Percentiles rank a stretch among this genome's conserved stretches.
phyloP scores from a whole-genome alignment of 2,113 vertebrate genomes.

The Mellivora capensis region DNA sequence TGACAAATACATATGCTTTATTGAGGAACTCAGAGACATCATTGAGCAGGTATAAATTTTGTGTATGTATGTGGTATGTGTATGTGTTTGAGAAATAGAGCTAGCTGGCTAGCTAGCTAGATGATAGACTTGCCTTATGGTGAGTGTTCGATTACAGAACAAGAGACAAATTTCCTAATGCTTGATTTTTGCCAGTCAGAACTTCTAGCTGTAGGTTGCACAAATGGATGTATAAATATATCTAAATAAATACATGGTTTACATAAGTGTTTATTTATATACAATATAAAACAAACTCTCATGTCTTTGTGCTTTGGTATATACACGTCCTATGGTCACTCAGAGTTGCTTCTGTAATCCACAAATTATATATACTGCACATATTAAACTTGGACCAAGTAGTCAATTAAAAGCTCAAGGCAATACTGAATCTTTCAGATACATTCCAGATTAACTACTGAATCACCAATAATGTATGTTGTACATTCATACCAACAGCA shows the following conservation, averaged over 20 bases:
- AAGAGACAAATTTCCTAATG: neutral
- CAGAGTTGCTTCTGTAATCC: neutral
- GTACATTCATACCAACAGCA: neutral
- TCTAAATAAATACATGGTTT: neutral
- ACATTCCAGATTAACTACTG: neutral
- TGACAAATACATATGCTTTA: neutral
- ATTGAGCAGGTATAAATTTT: neutral
- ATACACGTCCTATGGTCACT: neutral
- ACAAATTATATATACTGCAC: neutral
- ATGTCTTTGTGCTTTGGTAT: neutral
- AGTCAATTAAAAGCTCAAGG: constrained; percentile 6
- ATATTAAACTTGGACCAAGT: neutral
- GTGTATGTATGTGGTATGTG: neutral
- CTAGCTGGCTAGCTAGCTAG: neutral
- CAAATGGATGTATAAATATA: neutral
- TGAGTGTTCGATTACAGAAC: neutral
- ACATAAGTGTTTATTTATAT: neutral
- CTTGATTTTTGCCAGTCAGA: neutral
- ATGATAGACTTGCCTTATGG: neutral
- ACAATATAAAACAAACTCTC: neutral
- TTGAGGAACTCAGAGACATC: neutral
- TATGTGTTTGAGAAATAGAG: neutral
- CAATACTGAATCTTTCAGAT: neutral
- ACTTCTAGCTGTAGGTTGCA: neutral
- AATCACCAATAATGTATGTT: neutral